These are phyloP conservation scores for Himantopus leucocephalus DNA, from an alignment of 2,113 vertebrate genomes.

Conservation along the genomic window DNA sequence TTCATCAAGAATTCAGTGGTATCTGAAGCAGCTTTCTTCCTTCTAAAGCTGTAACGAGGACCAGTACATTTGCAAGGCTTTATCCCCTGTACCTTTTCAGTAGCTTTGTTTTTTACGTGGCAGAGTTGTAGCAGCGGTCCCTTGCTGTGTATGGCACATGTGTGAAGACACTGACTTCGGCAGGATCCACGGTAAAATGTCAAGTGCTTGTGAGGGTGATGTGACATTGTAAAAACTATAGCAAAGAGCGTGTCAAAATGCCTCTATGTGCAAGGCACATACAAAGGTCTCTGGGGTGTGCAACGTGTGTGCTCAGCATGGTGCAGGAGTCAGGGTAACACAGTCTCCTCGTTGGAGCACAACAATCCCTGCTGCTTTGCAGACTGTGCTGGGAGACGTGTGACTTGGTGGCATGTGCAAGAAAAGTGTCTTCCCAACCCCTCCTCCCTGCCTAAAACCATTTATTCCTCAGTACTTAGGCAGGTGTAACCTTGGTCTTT, in stretches of 20 bases:
- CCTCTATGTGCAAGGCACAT: neutral
- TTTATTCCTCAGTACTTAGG: neutral
- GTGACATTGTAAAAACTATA: neutral
- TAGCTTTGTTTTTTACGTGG: neutral
- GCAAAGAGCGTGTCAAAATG: neutral
- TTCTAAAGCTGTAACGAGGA: neutral
- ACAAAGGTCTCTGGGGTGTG: neutral
- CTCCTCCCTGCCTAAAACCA: neutral
- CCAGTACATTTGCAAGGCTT: neutral
- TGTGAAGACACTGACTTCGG: neutral
- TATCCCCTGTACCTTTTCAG: neutral
- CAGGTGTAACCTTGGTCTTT: neutral
- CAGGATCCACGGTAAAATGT: neutral
- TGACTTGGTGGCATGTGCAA: neutral
- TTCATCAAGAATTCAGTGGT: neutral
- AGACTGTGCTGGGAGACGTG: neutral
- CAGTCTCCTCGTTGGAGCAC: neutral
- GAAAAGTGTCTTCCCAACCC: neutral
- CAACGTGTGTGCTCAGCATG: accelerated
- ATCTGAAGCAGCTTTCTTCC: neutral
- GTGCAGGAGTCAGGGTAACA: accelerated
- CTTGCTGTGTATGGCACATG: neutral
- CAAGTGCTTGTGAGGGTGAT: neutral
- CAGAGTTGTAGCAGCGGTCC: neutral
- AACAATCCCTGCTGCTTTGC: neutral